These are phyloP conservation scores for Notocelia uddmanniana DNA, from an alignment of 2,888 invertebrate species.

Conservation along the genomic window DNA sequence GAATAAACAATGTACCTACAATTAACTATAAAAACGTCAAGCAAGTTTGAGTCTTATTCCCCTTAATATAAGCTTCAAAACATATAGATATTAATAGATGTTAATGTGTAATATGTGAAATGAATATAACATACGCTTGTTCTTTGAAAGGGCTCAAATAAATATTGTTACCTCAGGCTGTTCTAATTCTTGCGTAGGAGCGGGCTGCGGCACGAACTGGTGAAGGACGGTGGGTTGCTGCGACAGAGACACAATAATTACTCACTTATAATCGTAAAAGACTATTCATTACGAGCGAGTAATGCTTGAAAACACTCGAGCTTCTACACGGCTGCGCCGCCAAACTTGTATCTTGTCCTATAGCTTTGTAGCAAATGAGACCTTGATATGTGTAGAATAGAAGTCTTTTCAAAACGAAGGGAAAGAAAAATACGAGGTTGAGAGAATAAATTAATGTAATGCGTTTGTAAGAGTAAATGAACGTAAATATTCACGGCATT, in stretches of 20 bases:
- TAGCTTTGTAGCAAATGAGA: neutral
- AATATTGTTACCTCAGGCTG: slow-evolving; percentile 73
- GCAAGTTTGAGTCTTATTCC: neutral
- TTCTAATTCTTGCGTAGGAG: slow-evolving; percentile 80
- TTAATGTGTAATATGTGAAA: neutral
- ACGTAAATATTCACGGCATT: slow-evolving; percentile 56
- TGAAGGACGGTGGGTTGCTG: slow-evolving; percentile 76
- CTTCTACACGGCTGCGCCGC: slow-evolving; percentile 16
- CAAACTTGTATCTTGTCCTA: neutral
- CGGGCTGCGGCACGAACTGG: slow-evolving; percentile 79
- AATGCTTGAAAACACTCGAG: slow-evolving; percentile 38
- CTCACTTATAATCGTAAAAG: slow-evolving; percentile 38
- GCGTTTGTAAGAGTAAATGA: slow-evolving; percentile 45
- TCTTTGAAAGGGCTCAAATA: slow-evolving; percentile 10
- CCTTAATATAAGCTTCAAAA: neutral
- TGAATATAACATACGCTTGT: slow-evolving; percentile 6
- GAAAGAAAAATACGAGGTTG: neutral
- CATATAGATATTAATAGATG: neutral
- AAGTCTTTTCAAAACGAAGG: slow-evolving; percentile 9
- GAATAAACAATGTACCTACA: neutral
- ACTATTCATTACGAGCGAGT: slow-evolving; percentile 24
- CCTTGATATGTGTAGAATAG: slow-evolving; percentile 3
- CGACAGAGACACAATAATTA: slow-evolving; percentile 51
- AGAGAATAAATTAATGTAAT: slow-evolving; percentile 17
- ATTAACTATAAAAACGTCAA: neutral